Base-by-base conservation (phyloP, 2,888 invertebrate species). In the Zhuqinia jingwanae region DNA sequence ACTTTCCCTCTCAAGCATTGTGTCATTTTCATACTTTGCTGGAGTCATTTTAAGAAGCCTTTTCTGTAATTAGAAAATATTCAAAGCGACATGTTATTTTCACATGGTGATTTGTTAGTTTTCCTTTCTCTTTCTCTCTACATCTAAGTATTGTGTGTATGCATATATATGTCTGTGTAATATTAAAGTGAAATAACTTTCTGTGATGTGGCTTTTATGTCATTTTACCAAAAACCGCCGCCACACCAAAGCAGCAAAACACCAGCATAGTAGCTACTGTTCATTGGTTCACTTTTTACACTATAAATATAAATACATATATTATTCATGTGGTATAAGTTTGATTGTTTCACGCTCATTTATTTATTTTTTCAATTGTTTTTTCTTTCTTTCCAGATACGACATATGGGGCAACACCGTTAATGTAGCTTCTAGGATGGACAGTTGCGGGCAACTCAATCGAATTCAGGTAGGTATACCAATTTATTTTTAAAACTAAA, bases 381-480 rank as follows among this genome's bases (percentile, higher is more conserved):
- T 36, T 73, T 22, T 50, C 22, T 45, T 50, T 25, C 3, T 11
- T 22, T 22, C 1, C 63, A 85, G 84, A 58, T 99, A 98, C 93
- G 99, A 99, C 92, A 99, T 99, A 91, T 99, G 99, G 99, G 98
- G 99, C 15, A 98, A 99, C 93, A 98, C 99, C 0, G 99, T 99
- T 17, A 99, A 99, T 92, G 97, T 99, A 13, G 98, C 99, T 0
- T 98, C 97, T 5, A 93, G 99, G 73, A 99, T 99, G 99, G 99
- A 99, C 93, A 98, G 97, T 88, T 98, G 97, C 88, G 98, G 99
- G 0, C 94, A 96, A 88, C 96, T 97, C 95, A 97, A 97, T 22
- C 94, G 95, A 85, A 95, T 98, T 89, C 97, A 98, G 92, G 96
- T 95, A 92, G 90, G 93, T 45, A 13, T 3, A 36, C n/a, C n/a